Evolutionary conservation across 2,797 vertebrate genomes (phyloP), one percentile per base, ranked within the genome.

Genomic region (Phalloptychus januarius): DNA sequence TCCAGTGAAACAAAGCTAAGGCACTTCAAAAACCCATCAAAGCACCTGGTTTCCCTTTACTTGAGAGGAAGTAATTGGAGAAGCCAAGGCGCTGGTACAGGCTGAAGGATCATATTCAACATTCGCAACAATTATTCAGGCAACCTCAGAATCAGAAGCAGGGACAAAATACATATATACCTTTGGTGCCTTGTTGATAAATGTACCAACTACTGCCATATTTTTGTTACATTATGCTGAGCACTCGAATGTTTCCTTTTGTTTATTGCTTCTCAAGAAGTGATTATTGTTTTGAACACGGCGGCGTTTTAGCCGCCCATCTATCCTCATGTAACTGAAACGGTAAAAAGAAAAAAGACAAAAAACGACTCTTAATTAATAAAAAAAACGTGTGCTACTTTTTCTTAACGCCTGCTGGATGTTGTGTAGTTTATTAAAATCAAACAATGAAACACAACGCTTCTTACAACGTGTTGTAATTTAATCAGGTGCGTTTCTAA

Each of bases 261-360:
- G 91, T 95, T 96, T 95, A 96, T 95, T 97, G 95, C 97, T 97
- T 96, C 95, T 95, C 88, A 86, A 92, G 97, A 97, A 97, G 98
- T 96, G 95, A 98, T 96, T 86, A 83, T 93, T 87, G 85, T 96
- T 96, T 89, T 96, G 93, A 80, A 90, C 89, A 83, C 28, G 95
- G 98, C 97, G 97, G 97, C 96, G 97, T 99, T 99, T 98, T 99
- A 99, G 96, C 97, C 97, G 97, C 97, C 97, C 85, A 92, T 92
- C 92, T 91, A 95, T 88, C 93, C 91, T 94, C 93, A 85, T 95
- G 94, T 95, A 95, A 94, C 89, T 91, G 91, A 95, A 95, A 94
- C 94, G 78, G 93, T 91, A 79, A 92, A 85, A 81, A 92, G 90
- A 80, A 91, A 85, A 82, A 90, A 90, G 89, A 83, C 80, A 88